Base-by-base conservation (phyloP, 2,888 invertebrate genomes). In the Agrotis clavis region DNA sequence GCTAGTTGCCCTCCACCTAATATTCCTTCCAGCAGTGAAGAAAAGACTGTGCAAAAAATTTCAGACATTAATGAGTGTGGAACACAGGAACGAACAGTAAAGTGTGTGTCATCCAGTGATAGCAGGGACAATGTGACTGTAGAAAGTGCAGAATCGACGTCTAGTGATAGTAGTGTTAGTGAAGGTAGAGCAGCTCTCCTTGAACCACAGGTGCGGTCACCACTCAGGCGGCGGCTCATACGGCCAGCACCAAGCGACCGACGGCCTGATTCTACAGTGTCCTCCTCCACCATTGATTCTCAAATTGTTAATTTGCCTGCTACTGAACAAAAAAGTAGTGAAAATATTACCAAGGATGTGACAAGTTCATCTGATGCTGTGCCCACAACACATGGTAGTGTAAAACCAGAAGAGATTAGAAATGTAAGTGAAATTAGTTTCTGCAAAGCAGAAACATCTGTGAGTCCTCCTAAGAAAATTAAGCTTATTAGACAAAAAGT, bases 401-500 rank as follows among this genome's bases (percentile, higher is more conserved):
- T 90, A 86, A 94, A 93, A 87, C 91, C 92, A 87, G 93, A 94
- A 91, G 94, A 94, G 91, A 93, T 92, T 94, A 94, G 93, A 91
- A 93, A 92, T 92, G 86, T 95, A 92, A 95, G 93, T 92, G 95
- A 95, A 92, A 90, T 94, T 89, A 95, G 93, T 93, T 91, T 95
- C 92, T 95, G 95, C 93, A 94, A 95, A 94, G 95, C 96, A 92
- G 96, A 96, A 91, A 94, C 95, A 69, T 95, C 95, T 71, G 87
- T 92, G 80, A 92, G 92, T 93, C 91, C 95, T 86, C 88, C 91
- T 87, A 96, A 94, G 90, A 96, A 94, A 93, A 95, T 96, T 88
- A 96, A 94, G 90, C 93, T 96, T 84, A 91, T 94, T 89, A 94
- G 96, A 90, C 94, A 94, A 91, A 95, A 94, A 93, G 71, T 86